Conservation (phyloP, 2,113 vertebrate species). For the Tetrax tetrax region DNA sequence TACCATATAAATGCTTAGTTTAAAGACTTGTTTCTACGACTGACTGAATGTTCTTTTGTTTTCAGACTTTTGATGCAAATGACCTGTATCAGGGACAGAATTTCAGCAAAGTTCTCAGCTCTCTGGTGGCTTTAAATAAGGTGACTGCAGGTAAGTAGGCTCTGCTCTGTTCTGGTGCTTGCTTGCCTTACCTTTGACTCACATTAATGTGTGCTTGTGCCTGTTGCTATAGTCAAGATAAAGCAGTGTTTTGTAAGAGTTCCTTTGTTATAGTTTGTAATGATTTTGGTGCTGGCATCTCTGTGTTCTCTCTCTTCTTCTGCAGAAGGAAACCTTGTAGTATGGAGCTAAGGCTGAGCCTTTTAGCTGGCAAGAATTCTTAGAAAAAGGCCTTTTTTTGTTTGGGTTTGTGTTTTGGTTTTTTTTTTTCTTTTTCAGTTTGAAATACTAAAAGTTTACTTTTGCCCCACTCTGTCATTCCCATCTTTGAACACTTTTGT, state of each 20-base stretch:
- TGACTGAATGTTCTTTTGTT: not conserved
- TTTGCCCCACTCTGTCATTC: not conserved
- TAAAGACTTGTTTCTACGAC: not conserved
- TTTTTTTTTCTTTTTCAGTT: not conserved
- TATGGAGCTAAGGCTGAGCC: not conserved
- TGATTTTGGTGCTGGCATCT: not conserved
- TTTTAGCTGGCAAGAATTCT: not conserved
- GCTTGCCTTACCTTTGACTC: not conserved
- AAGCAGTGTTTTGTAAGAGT: not conserved
- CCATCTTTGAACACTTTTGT: not conserved
- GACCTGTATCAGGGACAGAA: conserved; percentile 96
- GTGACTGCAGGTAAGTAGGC: conserved; percentile 91
- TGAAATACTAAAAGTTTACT: not conserved
- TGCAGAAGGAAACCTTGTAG: not conserved
- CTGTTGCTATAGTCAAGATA: not conserved
- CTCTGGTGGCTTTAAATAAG: conserved; percentile 95
- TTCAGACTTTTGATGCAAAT: conserved; percentile 94
- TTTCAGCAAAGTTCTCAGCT: conserved; percentile 94
- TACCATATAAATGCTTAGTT: not conserved
- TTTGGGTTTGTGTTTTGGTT: too few relatives aligned
- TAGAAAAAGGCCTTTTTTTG: not conserved
- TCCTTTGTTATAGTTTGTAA: not conserved
- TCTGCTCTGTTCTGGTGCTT: not conserved
- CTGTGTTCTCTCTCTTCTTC: not conserved
- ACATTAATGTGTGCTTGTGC: not conserved